phyloP scores from a whole-genome alignment of 1,140 invertebrate genomes.

The Oncopodura yosiiana region DNA sequence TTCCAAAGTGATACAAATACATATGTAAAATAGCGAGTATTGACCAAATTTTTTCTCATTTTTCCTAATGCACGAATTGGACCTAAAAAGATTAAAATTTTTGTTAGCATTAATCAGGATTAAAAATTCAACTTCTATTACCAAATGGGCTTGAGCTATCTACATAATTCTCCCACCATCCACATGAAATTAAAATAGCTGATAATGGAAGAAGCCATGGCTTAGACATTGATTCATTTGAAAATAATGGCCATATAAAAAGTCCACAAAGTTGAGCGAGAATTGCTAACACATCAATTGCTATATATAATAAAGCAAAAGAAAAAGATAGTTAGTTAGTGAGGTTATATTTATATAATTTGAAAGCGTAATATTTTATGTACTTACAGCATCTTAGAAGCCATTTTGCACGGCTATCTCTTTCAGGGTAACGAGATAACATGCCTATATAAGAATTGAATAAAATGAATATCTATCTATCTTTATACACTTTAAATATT shows the following conservation, averaged over 20 bases:
- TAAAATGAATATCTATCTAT: neutral
- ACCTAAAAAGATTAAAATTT: slow-evolving; percentile 42
- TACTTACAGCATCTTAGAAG: slow-evolving; percentile 31
- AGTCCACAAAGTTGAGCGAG: slow-evolving; percentile 77
- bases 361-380: too few species aligned
- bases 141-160: slow-evolving; percentile 67
- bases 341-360: too few species aligned
- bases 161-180: slow-evolving; percentile 97
- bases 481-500: neutral
- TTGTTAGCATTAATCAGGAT: neutral
- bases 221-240: slow-evolving; percentile 46
- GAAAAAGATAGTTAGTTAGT: too few species aligned
- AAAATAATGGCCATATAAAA: slow-evolving; percentile 70
- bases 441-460: slow-evolving; percentile 20
- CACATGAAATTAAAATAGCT: slow-evolving; percentile 72
- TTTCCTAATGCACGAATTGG: slow-evolving; percentile 67
- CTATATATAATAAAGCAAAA: too few species aligned
- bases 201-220: slow-evolving; percentile 76
- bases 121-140: slow-evolving; percentile 33
- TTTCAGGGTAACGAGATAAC: slow-evolving; percentile 30
- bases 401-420: slow-evolving; percentile 28
- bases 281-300: slow-evolving; percentile 65
- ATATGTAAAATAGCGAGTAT: slow-evolving; percentile 76
- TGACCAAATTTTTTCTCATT: slow-evolving; percentile 67
- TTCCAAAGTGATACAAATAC: slow-evolving; percentile 84